Evolutionary conservation across 2,888 invertebrate species (phyloP).

Genomic region (Agonopterix alstromeriana): DNA sequence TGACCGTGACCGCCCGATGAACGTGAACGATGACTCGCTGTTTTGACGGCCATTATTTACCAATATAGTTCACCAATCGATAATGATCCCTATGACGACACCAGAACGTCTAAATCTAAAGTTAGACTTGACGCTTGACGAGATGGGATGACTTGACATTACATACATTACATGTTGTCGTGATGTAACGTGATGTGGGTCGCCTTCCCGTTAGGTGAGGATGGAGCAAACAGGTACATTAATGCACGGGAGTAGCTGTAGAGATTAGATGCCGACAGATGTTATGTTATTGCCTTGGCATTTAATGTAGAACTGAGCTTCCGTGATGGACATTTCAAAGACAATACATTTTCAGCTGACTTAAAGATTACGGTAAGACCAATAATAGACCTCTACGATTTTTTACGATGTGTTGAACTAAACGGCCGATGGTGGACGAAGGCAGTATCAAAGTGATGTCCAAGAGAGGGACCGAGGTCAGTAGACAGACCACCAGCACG

Average conservation of each 20-base stretch:
- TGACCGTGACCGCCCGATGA: constrained; percentile 54
- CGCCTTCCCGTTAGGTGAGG: constrained; percentile 1
- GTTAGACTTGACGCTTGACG: neutral
- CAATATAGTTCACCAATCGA: neutral
- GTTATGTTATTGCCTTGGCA: neutral
- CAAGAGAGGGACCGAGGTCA: too few species aligned
- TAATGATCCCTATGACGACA: neutral
- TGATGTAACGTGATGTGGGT: constrained; percentile 1
- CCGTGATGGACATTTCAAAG: too few species aligned
- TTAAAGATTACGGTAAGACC: too few species aligned
- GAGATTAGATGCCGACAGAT: neutral
- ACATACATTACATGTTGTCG: neutral
- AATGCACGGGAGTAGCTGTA: neutral
- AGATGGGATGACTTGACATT: neutral
- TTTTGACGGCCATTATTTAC: constrained; percentile 13
- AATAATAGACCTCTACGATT: too few species aligned
- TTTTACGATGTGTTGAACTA: too few species aligned
- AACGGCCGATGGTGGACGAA: too few species aligned
- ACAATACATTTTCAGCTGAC: too few species aligned
- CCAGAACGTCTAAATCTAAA: neutral
- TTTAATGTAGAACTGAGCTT: neutral
- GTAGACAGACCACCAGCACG: too few species aligned
- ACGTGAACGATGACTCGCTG: constrained; percentile 38
- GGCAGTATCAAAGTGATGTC: too few species aligned
- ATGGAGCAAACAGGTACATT: neutral